Percentiles rank a stretch among this genome's conserved stretches.
phyloP scores from a whole-genome alignment of 2,797 vertebrate species.

The Simalia tracyae region DNA sequence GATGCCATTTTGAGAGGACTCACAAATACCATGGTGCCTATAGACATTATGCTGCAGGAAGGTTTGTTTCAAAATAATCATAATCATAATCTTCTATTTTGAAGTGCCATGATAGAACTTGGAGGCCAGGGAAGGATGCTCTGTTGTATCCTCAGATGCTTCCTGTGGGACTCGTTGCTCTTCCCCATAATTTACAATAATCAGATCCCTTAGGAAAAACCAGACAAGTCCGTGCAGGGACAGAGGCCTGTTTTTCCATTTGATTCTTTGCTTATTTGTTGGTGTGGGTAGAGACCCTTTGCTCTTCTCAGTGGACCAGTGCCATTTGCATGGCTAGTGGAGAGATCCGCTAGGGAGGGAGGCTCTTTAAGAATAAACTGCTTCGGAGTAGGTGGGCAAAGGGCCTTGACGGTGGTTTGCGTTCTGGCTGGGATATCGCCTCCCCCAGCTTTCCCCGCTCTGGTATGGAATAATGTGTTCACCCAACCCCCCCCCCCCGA shows the following conservation, averaged over 20 bases:
- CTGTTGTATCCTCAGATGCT: accelerated
- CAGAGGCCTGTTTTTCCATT: neutral
- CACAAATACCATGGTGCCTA: neutral
- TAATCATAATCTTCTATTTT: neutral
- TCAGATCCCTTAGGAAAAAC: neutral
- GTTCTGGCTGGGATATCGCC: accelerated
- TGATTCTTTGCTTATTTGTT: too few species aligned
- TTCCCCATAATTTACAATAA: neutral
- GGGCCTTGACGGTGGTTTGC: neutral
- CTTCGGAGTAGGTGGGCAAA: neutral
- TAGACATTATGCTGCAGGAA: neutral
- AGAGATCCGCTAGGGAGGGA: too few species aligned
- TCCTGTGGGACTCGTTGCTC: neutral
- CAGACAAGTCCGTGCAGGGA: neutral
- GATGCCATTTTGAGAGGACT: neutral
- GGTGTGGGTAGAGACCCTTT: too few species aligned
- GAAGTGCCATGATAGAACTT: too few species aligned
- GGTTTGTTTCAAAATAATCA: neutral
- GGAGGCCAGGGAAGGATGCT: neutral
- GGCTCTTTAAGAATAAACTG: neutral
- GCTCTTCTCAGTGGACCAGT: neutral
- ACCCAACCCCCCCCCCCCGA: too few species aligned
- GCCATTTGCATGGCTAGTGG: neutral
- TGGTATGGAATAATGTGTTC: neutral
- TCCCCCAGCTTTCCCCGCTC: neutral